A percentile compares a stretch with the other conserved stretches of the same genome.
Conservation (phyloP, 2,113 vertebrate species). For the Vimba vimba region DNA sequence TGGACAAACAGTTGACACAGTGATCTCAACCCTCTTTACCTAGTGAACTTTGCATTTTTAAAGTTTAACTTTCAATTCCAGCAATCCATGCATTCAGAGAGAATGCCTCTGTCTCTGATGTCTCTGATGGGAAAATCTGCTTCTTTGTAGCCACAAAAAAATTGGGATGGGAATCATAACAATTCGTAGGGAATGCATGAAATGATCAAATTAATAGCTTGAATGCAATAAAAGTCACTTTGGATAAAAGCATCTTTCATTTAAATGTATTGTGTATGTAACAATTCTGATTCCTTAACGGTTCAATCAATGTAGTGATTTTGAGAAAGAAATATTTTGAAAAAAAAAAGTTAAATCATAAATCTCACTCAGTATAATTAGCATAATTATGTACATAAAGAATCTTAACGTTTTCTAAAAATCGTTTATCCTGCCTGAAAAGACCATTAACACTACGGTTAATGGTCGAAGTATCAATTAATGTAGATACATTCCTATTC, state of each 20-base stretch:
- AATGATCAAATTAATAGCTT: background rate
- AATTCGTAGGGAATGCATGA: background rate
- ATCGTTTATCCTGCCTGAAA: too few species aligned
- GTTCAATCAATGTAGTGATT: background rate
- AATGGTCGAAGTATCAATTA: too few species aligned
- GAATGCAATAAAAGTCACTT: background rate
- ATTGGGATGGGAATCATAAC: background rate
- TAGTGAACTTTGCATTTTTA: conserved; percentile 14
- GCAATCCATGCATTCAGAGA: background rate
- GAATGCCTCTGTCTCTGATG: background rate
- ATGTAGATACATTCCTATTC: too few species aligned
- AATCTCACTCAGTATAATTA: too few species aligned
- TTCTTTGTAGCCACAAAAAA: background rate
- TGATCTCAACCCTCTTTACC: conserved; percentile 1
- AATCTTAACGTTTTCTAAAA: too few species aligned
- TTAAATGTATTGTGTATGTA: background rate
- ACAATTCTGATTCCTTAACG: background rate
- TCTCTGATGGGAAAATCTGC: background rate
- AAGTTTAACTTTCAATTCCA: background rate
- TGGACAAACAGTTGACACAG: background rate
- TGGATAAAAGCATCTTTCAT: background rate
- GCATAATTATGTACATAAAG: too few species aligned
- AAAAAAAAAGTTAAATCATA: background rate
- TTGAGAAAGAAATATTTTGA: background rate
- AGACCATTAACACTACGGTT: too few species aligned